These are phyloP conservation scores for Pagetopsis macropterus DNA, from an alignment of 2,797 vertebrate species.

Conservation along the genomic window DNA sequence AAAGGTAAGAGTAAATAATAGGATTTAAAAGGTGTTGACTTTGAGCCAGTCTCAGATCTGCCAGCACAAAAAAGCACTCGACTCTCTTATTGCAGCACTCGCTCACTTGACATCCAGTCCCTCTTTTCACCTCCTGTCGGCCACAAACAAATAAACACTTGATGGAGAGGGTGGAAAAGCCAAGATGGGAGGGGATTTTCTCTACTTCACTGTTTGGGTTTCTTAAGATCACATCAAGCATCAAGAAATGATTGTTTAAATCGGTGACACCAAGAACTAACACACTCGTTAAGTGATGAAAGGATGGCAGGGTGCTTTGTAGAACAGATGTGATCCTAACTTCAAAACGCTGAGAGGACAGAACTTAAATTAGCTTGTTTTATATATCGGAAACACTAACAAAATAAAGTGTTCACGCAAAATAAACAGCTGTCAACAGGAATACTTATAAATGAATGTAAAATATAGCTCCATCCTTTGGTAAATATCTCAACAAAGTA, in stretches of 20 bases:
- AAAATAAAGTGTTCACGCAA: no score
- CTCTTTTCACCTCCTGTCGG: conserved; percentile 63
- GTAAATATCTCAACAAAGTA: background rate
- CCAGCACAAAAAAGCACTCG: conserved; percentile 56
- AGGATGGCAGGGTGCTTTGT: no score
- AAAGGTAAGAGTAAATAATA: conserved; percentile 30
- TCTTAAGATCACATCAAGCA: conserved; percentile 29
- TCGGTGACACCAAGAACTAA: background rate
- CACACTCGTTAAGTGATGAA: background rate
- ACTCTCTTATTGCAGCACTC: conserved; percentile 54
- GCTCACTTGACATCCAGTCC: conserved; percentile 60
- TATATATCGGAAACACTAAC: no score
- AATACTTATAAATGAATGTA: background rate
- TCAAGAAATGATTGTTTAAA: conserved; percentile 16
- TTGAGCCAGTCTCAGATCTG: conserved; percentile 45
- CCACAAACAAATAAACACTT: conserved; percentile 73
- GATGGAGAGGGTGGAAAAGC: conserved; percentile 55
- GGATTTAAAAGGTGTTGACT: conserved; percentile 42
- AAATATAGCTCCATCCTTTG: background rate
- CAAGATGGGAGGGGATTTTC: conserved; percentile 27
- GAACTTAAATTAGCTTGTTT: no score
- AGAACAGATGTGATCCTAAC: no score
- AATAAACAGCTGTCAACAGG: no score
- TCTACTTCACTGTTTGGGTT: conserved; percentile 31
- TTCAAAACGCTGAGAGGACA: no score